A percentile compares a stretch with the other conserved stretches of the same genome.
These are phyloP conservation scores for Spongia lamella DNA, from an alignment of 37 sponge, comb jelly and placozoan species.

Conservation along the genomic window DNA sequence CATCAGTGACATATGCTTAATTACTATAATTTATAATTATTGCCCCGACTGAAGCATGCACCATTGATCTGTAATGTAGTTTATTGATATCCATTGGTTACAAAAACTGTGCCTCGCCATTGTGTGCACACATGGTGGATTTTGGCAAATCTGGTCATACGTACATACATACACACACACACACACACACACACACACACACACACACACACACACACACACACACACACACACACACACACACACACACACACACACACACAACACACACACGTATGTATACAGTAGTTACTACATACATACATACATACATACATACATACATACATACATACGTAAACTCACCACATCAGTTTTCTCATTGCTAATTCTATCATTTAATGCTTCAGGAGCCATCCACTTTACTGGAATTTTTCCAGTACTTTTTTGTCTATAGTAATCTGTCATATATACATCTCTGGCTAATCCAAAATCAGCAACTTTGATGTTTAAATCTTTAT, in stretches of 20 bases:
- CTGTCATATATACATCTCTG: conserved; percentile 62
- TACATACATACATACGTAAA: conserved; percentile 5
- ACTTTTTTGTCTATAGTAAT: conserved; percentile 59
- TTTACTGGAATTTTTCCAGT: conserved; percentile 56
- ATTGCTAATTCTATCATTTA: conserved; percentile 63
- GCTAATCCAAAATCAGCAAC: conserved; percentile 74
- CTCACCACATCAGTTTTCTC: conserved; percentile 71
- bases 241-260: too few relatives aligned
- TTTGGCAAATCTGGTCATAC: not conserved
- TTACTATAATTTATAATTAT: too few relatives aligned
- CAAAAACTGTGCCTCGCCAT: too few relatives aligned
- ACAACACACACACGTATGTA: too few relatives aligned
- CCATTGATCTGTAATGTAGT: too few relatives aligned
- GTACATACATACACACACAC: conserved; percentile 1
- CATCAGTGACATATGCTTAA: too few relatives aligned
- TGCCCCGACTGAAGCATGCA: too few relatives aligned
- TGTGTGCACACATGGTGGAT: too few relatives aligned
- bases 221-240: conserved; percentile 25
- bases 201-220: conserved; percentile 26
- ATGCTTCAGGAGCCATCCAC: conserved; percentile 77
- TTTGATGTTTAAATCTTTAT: conserved; percentile 44
- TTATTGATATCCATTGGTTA: too few relatives aligned
- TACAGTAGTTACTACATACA: too few relatives aligned
- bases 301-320: too few relatives aligned
- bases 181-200: conserved; percentile 15